Evolutionary conservation across 2,888 invertebrate genomes (phyloP), one percentile per base, ranked within the genome.

Genomic region (Conus canariensis): DNA sequence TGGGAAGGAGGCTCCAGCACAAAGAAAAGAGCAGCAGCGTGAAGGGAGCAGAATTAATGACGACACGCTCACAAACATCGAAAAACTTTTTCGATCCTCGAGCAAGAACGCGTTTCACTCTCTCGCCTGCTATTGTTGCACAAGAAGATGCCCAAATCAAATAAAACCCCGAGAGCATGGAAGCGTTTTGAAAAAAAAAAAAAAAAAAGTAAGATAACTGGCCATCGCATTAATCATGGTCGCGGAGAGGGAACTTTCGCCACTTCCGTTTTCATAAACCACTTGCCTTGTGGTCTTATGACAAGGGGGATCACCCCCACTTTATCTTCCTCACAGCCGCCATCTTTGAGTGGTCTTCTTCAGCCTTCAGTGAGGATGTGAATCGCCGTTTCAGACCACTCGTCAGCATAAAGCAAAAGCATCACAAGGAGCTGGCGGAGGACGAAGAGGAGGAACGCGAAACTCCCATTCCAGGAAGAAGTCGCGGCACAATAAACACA

Each of bases 351-450:
- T 16, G 59, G 16, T 30, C 85, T 85, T n/a, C 59, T 59, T 12
- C 6, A 25, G 64, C 25, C 14, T 30, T 30, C 30, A 16, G 25
- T 12, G 9, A 9, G 16, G 30, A 85, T 19, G 64, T 64, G 85
- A 85, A 85, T 85, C 85, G 85, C 30, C 85, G 64, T 60, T 85
- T 85, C 64, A 19, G 85, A 85, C 60, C 22, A 85, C 58, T 70
- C 67, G 89, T 89, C 89, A 89, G 25, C 70, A 85, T 85, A 89
- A 85, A 85, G 70, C 83, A 70, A 25, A 30, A 9, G n/a, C 64
- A 70, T 25, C 56, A 8, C 45, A 9, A 9, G 82, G 6, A 9
- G 5, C 10, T 2, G 16, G 64, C 10, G 16, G 64, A 64, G 16
- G 64, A 64, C 0, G 64, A 64, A 64, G 64, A 7, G 6, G 64